These are phyloP conservation scores for Idaea biselata DNA, from an alignment of 2,888 invertebrate genomes.

Conservation along the genomic window DNA sequence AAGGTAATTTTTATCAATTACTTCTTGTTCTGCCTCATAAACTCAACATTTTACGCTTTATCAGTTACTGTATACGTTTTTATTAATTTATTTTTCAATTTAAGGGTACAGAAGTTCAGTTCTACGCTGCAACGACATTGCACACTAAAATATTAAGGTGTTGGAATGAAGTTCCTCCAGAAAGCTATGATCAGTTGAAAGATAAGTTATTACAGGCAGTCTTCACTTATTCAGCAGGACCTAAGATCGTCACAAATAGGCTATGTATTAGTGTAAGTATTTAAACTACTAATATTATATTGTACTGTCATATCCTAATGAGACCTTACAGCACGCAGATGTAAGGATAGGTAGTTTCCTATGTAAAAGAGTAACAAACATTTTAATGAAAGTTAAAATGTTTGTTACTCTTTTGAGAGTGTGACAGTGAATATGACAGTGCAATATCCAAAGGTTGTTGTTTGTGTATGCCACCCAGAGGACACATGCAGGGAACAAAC, in stretches of 20 bases:
- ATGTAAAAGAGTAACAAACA: too few relatives aligned
- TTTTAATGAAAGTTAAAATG: too few relatives aligned
- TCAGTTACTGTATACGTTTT: background rate
- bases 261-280: slow-evolving; percentile 91
- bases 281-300: too few relatives aligned
- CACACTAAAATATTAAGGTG: slow-evolving; percentile 93
- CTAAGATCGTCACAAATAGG: slow-evolving; percentile 91
- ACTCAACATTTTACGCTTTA: background rate
- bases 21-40: background rate
- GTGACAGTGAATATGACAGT: too few relatives aligned
- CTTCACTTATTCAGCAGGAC: slow-evolving; percentile 88
- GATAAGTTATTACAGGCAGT: slow-evolving; percentile 89
- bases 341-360: too few relatives aligned
- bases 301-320: too few relatives aligned
- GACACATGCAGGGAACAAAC: too few relatives aligned
- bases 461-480: too few relatives aligned
- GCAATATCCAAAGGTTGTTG: too few relatives aligned
- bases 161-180: slow-evolving; percentile 92
- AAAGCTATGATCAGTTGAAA: slow-evolving; percentile 88
- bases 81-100: slow-evolving; percentile 26
- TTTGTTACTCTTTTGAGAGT: too few relatives aligned
- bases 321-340: too few relatives aligned
- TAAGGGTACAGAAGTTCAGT: slow-evolving; percentile 93
- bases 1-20: slow-evolving; percentile 80
- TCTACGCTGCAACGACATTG: slow-evolving; percentile 94